A percentile compares a stretch with the other conserved stretches of the same genome.
phyloP scores from a whole-genome alignment of 2,797 vertebrate species.

The Trematomus bernacchii region DNA sequence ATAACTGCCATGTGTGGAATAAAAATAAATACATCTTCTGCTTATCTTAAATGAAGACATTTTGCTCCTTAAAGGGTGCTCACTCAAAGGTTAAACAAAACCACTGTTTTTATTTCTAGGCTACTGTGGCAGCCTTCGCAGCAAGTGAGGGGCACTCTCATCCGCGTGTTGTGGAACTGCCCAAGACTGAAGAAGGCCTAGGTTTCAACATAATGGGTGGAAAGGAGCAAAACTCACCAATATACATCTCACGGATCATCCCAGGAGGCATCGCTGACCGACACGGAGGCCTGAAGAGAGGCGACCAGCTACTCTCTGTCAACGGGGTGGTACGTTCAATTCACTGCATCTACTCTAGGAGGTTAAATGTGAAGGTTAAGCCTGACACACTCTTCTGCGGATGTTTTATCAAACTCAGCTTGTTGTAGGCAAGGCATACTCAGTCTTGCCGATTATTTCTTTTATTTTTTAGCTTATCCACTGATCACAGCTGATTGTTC shows the following conservation, averaged over 20 bases:
- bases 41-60: too few relatives aligned
- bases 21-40: too few relatives aligned
- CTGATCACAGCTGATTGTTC: not conserved
- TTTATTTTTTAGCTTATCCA: not conserved
- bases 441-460: not conserved
- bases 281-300: slow-evolving; percentile 96
- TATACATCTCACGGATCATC: slow-evolving; percentile 98
- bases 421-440: not conserved
- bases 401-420: too few relatives aligned
- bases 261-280: slow-evolving; percentile 97
- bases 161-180: slow-evolving; percentile 96
- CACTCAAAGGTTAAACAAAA: not conserved
- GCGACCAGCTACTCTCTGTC: slow-evolving; percentile 98
- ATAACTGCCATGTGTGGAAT: too few relatives aligned
- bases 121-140: slow-evolving; percentile 98
- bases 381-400: not conserved
- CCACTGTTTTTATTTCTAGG: slow-evolving; percentile 78
- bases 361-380: slow-evolving; percentile 10
- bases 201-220: slow-evolving; percentile 99
- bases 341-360: not conserved
- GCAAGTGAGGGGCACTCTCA: slow-evolving; percentile 99
- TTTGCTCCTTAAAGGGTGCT: not conserved
- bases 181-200: slow-evolving; percentile 98
- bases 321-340: slow-evolving; percentile 93
- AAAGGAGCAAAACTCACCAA: slow-evolving; percentile 99